Percentiles rank a stretch among this genome's conserved stretches.
phyloP scores from a whole-genome alignment of 2,113 vertebrate genomes.

The Odocoileus virginianus region DNA sequence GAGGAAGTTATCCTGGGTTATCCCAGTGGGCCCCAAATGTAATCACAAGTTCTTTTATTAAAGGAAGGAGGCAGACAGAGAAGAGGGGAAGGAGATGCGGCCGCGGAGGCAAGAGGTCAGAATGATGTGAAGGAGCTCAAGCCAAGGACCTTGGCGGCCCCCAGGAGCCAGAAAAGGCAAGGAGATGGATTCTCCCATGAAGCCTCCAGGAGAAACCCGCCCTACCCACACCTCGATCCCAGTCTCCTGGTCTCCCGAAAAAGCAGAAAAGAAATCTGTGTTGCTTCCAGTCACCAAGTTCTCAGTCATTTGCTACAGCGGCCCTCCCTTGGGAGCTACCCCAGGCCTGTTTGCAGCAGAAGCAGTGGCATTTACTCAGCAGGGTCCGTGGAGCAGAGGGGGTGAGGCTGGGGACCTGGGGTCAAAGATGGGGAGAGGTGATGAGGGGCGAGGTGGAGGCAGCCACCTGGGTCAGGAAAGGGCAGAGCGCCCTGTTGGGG shows the following conservation, averaged over 20 bases:
- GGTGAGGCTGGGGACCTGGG: not conserved
- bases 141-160: accelerated
- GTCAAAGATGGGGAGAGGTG: not conserved
- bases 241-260: not conserved
- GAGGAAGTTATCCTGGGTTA: not conserved
- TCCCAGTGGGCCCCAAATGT: not conserved
- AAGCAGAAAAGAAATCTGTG: too few species aligned
- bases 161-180: not conserved
- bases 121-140: accelerated
- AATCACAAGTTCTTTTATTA: not conserved
- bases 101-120: not conserved
- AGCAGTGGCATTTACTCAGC: not conserved
- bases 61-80: not conserved
- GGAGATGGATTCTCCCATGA: not conserved
- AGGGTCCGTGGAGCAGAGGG: not conserved
- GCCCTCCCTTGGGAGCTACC: not conserved
- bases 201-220: not conserved
- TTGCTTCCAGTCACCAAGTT: not conserved
- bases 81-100: not conserved
- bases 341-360: not conserved
- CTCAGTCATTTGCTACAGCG: too few species aligned
- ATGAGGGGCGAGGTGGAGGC: accelerated
- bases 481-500: not conserved
- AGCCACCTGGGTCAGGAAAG: not conserved
- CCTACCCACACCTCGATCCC: not conserved